phyloP scores from a whole-genome alignment of 2,797 vertebrate genomes.

The Hapalemur alaotrensis region DNA sequence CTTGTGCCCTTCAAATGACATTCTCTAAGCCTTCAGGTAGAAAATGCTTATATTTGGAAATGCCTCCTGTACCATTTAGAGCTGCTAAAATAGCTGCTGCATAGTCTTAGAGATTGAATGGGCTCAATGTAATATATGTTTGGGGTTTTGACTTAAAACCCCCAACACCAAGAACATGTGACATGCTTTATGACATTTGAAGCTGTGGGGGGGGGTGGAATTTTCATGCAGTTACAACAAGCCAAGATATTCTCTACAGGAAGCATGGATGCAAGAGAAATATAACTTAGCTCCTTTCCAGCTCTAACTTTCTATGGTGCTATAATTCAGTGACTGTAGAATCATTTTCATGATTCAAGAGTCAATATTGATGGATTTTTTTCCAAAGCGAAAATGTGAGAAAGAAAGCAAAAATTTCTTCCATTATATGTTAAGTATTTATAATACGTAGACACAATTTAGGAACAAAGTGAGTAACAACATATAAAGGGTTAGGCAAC shows the following conservation, averaged over 20 bases:
- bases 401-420: conserved; percentile 27
- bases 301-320: conserved; percentile 34
- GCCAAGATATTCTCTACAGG: neutral
- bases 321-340: conserved; percentile 58
- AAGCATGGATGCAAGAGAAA: conserved; percentile 40
- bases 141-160: conserved; percentile 28
- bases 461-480: conserved; percentile 2
- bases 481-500: conserved; percentile 4
- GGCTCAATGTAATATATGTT: conserved; percentile 35
- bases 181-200: conserved; percentile 44
- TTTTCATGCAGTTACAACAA: neutral
- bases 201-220: neutral
- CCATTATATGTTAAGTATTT: conserved; percentile 48
- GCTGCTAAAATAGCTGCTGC: neutral
- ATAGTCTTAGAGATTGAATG: conserved; percentile 8
- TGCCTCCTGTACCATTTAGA: neutral
- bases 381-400: conserved; percentile 46
- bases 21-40: neutral
- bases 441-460: conserved; percentile 10
- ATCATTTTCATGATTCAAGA: conserved; percentile 67
- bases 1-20: neutral
- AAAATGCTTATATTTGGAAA: conserved; percentile 19
- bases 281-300: conserved; percentile 26
- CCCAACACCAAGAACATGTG: conserved; percentile 1
- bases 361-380: conserved; percentile 45